phyloP scores from a whole-genome alignment of 2,888 invertebrate genomes.

The Campoplex capitator region DNA sequence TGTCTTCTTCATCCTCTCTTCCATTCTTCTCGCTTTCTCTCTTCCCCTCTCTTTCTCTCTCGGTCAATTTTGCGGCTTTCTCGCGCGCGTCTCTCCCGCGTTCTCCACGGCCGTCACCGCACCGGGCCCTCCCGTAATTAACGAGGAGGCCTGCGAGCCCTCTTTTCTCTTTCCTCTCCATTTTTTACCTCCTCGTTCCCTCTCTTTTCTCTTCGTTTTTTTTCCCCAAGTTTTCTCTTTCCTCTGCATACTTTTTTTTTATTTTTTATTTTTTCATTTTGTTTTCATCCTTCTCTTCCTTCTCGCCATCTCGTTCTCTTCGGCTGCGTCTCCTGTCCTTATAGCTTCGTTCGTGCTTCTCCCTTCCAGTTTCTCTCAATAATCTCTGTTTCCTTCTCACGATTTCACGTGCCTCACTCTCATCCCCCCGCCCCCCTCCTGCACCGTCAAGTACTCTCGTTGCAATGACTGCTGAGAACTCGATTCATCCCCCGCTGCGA shows the following conservation, averaged over 20 bases:
- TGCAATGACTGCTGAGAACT: slow-evolving; percentile 29
- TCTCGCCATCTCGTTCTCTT: slow-evolving; percentile 55
- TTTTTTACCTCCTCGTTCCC: slow-evolving; percentile 27
- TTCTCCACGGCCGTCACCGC: slow-evolving; percentile 68
- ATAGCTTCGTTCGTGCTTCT: not conserved
- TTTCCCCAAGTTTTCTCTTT: slow-evolving; percentile 27
- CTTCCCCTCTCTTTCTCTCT: slow-evolving; percentile 25
- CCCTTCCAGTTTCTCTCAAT: slow-evolving; percentile 45
- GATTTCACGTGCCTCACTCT: slow-evolving; percentile 38
- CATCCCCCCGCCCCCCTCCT: not conserved
- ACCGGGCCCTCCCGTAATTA: slow-evolving; percentile 66
- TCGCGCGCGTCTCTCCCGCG: slow-evolving; percentile 60
- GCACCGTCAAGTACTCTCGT: not conserved
- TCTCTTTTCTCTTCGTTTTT: slow-evolving; percentile 58
- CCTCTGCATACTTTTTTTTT: slow-evolving; percentile 33
- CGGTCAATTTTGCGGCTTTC: slow-evolving; percentile 59
- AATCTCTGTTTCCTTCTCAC: slow-evolving; percentile 51
- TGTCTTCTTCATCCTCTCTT: slow-evolving; percentile 27
- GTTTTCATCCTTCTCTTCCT: slow-evolving; percentile 18
- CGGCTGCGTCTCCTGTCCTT: slow-evolving; percentile 15
- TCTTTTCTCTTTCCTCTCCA: slow-evolving; percentile 58
- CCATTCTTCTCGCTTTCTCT: slow-evolving; percentile 10
- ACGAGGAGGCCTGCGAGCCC: slow-evolving; percentile 66
- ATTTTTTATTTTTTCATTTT: slow-evolving; percentile 26
- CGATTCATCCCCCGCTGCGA: slow-evolving; percentile 41